Conservation (phyloP, 2,113 vertebrate genomes). For the Pangasianodon hypophthalmus region DNA sequence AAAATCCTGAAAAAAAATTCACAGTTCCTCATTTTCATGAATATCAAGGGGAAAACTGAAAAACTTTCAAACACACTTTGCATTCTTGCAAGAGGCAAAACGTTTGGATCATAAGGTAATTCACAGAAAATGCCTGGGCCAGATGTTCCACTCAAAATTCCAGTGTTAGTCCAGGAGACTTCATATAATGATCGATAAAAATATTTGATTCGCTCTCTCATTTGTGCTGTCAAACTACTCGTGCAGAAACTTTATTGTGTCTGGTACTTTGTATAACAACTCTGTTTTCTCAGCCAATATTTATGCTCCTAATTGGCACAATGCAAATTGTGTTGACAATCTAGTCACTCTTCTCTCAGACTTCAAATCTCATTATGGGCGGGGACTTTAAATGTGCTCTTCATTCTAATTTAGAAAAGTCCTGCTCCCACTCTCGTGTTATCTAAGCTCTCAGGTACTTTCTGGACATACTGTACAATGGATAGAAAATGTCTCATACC, state of each 20-base stretch:
- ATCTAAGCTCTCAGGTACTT: not conserved
- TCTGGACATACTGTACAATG: not conserved
- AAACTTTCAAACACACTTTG: not conserved
- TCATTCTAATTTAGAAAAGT: not conserved
- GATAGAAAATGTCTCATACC: too few species aligned
- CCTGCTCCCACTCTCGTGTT: not conserved
- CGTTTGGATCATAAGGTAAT: not conserved
- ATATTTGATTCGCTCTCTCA: not conserved
- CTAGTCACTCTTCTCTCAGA: not conserved
- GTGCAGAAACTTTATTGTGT: not conserved
- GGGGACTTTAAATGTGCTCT: not conserved
- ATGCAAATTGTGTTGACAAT: constrained; percentile 25
- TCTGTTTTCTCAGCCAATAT: not conserved
- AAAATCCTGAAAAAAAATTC: too few species aligned
- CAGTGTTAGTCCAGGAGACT: not conserved
- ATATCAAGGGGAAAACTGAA: not conserved
- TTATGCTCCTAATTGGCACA: constrained; percentile 16
- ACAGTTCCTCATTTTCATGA: not conserved
- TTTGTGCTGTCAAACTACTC: not conserved
- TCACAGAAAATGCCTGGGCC: not conserved
- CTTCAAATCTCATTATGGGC: not conserved
- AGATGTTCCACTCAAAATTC: not conserved
- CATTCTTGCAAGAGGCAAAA: not conserved
- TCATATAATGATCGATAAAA: not conserved
- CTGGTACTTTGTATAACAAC: constrained; percentile 14